phyloP scores from a whole-genome alignment of 2,888 invertebrate genomes.

The Patella ulyssiponensis region DNA sequence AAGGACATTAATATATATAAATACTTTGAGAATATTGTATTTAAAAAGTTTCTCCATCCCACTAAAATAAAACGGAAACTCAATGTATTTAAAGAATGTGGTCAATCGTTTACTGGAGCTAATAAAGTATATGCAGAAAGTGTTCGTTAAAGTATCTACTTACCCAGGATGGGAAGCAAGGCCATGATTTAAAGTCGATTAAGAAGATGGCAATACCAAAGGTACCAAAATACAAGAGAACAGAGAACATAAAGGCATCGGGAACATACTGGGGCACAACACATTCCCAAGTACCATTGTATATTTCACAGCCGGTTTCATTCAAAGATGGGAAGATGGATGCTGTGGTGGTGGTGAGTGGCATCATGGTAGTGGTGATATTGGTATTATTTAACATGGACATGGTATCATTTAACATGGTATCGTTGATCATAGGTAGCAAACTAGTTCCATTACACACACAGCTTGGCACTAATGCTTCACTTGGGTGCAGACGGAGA shows the following conservation, averaged over 20 bases:
- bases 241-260: slow-evolving; percentile 93
- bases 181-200: slow-evolving; percentile 92
- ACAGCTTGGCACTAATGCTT: background rate
- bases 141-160: slow-evolving; percentile 40
- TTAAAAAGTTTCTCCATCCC: too few species aligned
- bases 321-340: slow-evolving; percentile 28
- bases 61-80: too few species aligned
- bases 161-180: slow-evolving; percentile 94
- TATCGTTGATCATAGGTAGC: background rate
- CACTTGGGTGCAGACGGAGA: background rate
- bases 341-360: background rate
- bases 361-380: slow-evolving; percentile 27
- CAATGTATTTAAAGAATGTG: too few species aligned
- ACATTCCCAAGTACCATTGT: slow-evolving; percentile 74
- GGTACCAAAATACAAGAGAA: slow-evolving; percentile 92
- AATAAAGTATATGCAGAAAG: too few species aligned
- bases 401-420: slow-evolving; percentile 11
- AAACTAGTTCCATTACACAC: background rate
- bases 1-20: too few species aligned
- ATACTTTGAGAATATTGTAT: too few species aligned
- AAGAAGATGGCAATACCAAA: slow-evolving; percentile 89
- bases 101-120: too few species aligned
- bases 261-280: slow-evolving; percentile 51
- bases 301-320: slow-evolving; percentile 37
- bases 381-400: slow-evolving; percentile 14